A percentile compares a stretch with the other conserved stretches of the same genome.
phyloP scores from a whole-genome alignment of 2,113 vertebrate species.

The Porphyrio hochstetteri region DNA sequence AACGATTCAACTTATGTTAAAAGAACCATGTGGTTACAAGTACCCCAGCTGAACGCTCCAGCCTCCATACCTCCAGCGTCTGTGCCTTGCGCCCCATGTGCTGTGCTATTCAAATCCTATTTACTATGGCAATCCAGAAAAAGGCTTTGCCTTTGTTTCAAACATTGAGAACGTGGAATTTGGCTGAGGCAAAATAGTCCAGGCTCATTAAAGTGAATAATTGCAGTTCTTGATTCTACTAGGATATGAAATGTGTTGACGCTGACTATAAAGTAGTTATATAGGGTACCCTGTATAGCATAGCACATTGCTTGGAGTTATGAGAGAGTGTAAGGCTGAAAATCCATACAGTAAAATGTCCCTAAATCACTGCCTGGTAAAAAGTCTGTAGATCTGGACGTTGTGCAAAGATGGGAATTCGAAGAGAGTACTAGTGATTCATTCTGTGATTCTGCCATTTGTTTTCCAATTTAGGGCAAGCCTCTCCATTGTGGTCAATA shows the following conservation, averaged over 20 bases:
- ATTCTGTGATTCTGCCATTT: not conserved
- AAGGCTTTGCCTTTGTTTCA: not conserved
- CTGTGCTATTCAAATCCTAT: not conserved
- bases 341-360: not conserved
- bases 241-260: not conserved
- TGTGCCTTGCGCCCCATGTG: not conserved
- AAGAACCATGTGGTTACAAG: slow-evolving; percentile 20
- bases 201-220: not conserved
- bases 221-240: not conserved
- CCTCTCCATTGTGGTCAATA: not conserved
- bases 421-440: not conserved
- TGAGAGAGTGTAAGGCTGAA: not conserved
- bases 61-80: not conserved
- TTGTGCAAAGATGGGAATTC: not conserved
- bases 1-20: not conserved
- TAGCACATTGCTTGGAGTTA: not conserved
- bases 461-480: not conserved
- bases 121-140: not conserved
- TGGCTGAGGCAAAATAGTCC: not conserved
- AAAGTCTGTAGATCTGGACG: not conserved
- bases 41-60: not conserved
- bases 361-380: not conserved
- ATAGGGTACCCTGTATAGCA: too few species aligned
- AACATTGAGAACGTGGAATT: not conserved
- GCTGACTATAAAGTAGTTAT: not conserved